These are phyloP conservation scores for Nilaparvata lugens DNA, from an alignment of 1,140 invertebrate species.

Conservation along the genomic window DNA sequence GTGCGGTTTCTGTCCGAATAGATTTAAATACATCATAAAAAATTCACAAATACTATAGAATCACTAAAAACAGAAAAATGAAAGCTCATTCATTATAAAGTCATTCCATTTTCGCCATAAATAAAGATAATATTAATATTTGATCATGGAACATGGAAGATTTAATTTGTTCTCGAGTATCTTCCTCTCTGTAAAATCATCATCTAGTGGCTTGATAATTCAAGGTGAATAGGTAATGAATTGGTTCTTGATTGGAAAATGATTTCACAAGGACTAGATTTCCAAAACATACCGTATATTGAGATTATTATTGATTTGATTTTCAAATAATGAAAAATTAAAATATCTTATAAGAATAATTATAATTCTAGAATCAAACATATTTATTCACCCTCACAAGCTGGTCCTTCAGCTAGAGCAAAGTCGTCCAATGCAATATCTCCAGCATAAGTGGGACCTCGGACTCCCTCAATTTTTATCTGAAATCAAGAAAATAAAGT, in stretches of 20 bases:
- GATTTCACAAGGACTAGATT: too few species aligned
- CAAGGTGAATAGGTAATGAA: too few species aligned
- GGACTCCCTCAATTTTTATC: background rate
- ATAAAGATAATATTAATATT: background rate
- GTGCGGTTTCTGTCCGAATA: background rate
- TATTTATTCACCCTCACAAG: background rate
- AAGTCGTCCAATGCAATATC: background rate
- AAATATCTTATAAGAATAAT: too few species aligned
- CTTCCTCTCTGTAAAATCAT: too few species aligned
- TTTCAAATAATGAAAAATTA: too few species aligned
- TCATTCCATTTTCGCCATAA: background rate
- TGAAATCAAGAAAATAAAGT: conserved; percentile 29
- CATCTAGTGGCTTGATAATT: too few species aligned
- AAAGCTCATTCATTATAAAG: background rate
- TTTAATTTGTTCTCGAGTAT: too few species aligned
- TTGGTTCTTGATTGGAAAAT: too few species aligned
- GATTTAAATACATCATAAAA: too few species aligned
- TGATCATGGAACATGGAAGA: background rate
- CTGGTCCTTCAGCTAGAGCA: background rate
- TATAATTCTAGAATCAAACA: background rate
- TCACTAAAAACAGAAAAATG: background rate
- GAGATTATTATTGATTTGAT: background rate
- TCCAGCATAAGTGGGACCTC: background rate
- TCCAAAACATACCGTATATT: background rate
- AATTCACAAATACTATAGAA: too few species aligned